Conservation (phyloP, 1,140 invertebrate species). For the Leptopilina clavipes region DNA sequence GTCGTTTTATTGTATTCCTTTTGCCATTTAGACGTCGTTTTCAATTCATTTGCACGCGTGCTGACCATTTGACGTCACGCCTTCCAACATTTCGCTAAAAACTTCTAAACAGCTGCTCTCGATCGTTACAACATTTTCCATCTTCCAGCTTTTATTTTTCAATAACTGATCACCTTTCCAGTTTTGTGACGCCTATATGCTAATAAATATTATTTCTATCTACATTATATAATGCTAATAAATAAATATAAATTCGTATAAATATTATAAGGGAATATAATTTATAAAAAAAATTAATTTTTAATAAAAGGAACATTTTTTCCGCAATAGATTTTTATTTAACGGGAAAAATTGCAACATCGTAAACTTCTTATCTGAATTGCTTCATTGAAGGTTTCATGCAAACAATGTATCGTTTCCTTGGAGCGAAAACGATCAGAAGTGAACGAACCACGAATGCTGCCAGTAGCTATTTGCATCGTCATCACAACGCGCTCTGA, state of each 20-base stretch:
- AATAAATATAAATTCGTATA: no score
- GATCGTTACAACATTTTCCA: slow-evolving; percentile 38
- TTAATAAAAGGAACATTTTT: no score
- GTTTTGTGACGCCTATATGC: no score
- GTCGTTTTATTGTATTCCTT: slow-evolving; percentile 56
- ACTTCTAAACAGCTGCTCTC: slow-evolving; percentile 53
- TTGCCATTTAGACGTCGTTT: slow-evolving; percentile 59
- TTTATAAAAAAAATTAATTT: no score
- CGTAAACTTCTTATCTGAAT: slow-evolving; percentile 43
- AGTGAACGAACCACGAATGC: slow-evolving; percentile 43
- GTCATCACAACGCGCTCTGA: slow-evolving; percentile 59
- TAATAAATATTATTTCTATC: no score
- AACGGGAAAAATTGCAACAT: slow-evolving; percentile 45
- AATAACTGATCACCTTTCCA: not conserved
- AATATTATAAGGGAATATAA: no score
- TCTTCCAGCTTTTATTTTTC: slow-evolving; percentile 36
- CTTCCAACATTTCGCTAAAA: slow-evolving; percentile 37
- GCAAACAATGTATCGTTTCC: slow-evolving; percentile 45
- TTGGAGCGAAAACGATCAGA: slow-evolving; percentile 43
- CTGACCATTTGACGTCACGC: slow-evolving; percentile 39
- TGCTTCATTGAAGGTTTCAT: slow-evolving; percentile 40
- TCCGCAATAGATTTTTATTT: no score
- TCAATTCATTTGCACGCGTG: slow-evolving; percentile 48
- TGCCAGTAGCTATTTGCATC: slow-evolving; percentile 63
- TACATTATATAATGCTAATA: no score